Base-by-base conservation (phyloP, 2,113 vertebrate genomes). In the Aplodontia rufa region DNA sequence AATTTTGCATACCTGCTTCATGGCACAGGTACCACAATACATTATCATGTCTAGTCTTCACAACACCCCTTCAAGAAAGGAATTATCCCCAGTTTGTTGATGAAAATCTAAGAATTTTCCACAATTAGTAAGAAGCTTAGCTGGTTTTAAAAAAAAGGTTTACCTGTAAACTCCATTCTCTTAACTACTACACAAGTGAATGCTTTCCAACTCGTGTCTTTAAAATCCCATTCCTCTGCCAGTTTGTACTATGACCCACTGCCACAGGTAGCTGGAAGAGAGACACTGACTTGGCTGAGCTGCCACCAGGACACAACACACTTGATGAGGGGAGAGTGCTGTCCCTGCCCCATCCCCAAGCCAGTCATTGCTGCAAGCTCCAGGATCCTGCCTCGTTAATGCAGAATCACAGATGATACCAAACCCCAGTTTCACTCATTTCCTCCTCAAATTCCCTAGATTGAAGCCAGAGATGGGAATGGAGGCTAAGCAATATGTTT, bases 321-420 rank as follows among this genome's bases (percentile, higher is more conserved):
- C 19, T 93, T 1, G 0, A 37, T 32, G 17, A 69, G 17, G 35
- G 86, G 35, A 75, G 19, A 35, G 32, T 20, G 71, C 85, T 51
- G 22, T 68, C 74, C n/a, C 75, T 40, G 47, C 92, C 66, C 95
- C 84, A n/a, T n/a, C n/a, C n/a, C 87, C 79, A 83, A 87, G 69
- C 10, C 42, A 28, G 11, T 11, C 42, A 84, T 17, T 20, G 20
- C 35, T 87, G 58, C 26, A 24, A 66, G 60, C 76, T 60, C 68
- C 86, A 89, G 55, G 87, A 60, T 49, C 47, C 19, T 72, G 58
- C 47, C 84, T 81, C 71, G 55, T 60, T 92, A 85, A 72, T 87
- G 53, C 37, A 97, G 81, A 96, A 90, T 66, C 87, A 92, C 20
- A 14, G 66, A 53, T 64, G 37, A 55, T 78, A 96, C 91, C 79